Evolutionary conservation across 2,888 invertebrate species (phyloP), one percentile per base, ranked within the genome.

Genomic region (Xanthia icteritia): DNA sequence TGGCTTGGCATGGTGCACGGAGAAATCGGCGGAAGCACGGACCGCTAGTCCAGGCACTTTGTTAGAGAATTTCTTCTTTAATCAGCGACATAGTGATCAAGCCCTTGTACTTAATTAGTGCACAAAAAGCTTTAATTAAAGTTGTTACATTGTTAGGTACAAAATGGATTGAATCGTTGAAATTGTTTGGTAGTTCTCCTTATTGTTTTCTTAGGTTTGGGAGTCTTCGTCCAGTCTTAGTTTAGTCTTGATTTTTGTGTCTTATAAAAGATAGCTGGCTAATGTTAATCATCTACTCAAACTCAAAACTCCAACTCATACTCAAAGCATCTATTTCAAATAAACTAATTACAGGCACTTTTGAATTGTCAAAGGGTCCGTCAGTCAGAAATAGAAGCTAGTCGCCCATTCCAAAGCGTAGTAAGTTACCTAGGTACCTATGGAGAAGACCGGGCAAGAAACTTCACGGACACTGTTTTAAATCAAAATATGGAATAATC

Each of bases 11-110:
- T 74, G 77, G 73, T 76, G 60, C 73, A 79, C 73, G 85, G 91
- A 86, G 91, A 93, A 93, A 92, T 91, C 90, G 81, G 76, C 91
- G 91, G 90, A 93, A 91, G 83, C 86, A 88, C 81, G 92, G 85
- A 85, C 87, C 86, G 85, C 75, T 90, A 83, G 81, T 78, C 86
- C 86, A 82, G 63, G 69, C 73, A 79, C 81, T 83, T 85, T 86
- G 83, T 81, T 81, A 81, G 84, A 85, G 82, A 85, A 88, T 88
- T 90, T 89, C 88, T 87, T 82, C 84, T 71, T 66, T 69, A 78
- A 80, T 66, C 73, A 79, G 42, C n/a, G 45, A 73, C 45, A 17
- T 51, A 77, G 64, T 79, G 65, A 78, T 68, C 68, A 56, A 68
- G 48, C 76, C 67, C 68, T 78, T 77, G 77, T 75, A 80, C 27